Percentiles rank a stretch among this genome's conserved stretches.
Evolutionary conservation across 2,888 invertebrate genomes (phyloP).

Genomic region (Penaeus monodon): DNA sequence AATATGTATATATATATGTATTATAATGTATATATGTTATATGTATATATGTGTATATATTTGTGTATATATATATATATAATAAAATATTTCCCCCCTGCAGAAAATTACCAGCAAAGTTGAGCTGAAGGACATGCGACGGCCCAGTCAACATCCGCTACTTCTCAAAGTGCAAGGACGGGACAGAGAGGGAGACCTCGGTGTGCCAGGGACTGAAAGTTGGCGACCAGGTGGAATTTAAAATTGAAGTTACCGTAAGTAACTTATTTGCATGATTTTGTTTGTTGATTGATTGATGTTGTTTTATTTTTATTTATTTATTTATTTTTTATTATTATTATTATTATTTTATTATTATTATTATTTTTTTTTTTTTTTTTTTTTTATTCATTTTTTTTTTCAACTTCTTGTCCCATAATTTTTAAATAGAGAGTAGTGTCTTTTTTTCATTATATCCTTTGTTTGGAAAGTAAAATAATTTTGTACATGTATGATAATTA

Average conservation of each 20-base stretch:
- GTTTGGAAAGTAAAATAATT: neutral
- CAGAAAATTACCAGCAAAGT: conserved; percentile 94
- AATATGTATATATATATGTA: too few relatives aligned
- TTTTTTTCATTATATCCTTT: neutral
- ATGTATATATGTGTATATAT: too few relatives aligned
- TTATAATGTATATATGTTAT: too few relatives aligned
- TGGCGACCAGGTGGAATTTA: conserved; percentile 76
- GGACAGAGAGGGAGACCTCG: conserved; percentile 79
- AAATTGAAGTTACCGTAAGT: conserved; percentile 55
- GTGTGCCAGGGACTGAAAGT: conserved; percentile 93
- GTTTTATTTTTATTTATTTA: neutral
- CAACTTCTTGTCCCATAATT: too few relatives aligned
- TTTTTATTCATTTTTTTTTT: too few relatives aligned
- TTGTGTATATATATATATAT: too few relatives aligned
- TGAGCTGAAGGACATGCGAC: conserved; percentile 82
- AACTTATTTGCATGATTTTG: too few relatives aligned
- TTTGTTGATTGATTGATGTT: too few relatives aligned
- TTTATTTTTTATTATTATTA: neutral
- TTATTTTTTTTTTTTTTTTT: too few relatives aligned
- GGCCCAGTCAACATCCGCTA: conserved; percentile 72
- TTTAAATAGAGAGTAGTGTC: too few relatives aligned
- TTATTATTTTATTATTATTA: too few relatives aligned
- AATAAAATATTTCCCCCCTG: neutral
- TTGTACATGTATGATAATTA: neutral
- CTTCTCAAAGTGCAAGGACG: conserved; percentile 82